phyloP scores from a whole-genome alignment of 2,113 vertebrate genomes.

The Plectropomus leopardus region DNA sequence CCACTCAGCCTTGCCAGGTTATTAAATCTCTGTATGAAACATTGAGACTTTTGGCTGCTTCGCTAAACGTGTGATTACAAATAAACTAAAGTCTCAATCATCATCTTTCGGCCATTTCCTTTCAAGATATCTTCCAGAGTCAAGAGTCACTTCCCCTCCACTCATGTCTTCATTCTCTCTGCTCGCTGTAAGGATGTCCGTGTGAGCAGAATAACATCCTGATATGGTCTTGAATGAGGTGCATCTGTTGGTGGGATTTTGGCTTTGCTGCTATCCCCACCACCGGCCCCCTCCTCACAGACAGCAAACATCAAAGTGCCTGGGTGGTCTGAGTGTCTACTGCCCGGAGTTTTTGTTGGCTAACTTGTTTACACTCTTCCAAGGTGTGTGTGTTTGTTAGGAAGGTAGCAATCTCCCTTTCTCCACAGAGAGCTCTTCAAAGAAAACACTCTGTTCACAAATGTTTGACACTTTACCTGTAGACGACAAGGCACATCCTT shows the following conservation, averaged over 20 bases:
- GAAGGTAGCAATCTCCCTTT: constrained; percentile 66
- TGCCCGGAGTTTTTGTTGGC: constrained; percentile 48
- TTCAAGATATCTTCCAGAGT: constrained; percentile 73
- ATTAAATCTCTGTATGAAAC: constrained; percentile 26
- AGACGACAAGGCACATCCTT: constrained; percentile 5
- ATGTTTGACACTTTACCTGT: constrained; percentile 61
- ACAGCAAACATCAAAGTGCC: constrained; percentile 75
- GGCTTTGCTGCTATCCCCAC: constrained; percentile 38
- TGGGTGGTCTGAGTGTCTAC: constrained; percentile 72
- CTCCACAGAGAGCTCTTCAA: constrained; percentile 65
- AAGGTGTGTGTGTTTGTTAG: constrained; percentile 67
- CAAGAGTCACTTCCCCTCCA: constrained; percentile 63
- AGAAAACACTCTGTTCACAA: constrained; percentile 52
- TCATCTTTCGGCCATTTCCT: constrained; percentile 63
- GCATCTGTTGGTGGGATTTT: constrained; percentile 70
- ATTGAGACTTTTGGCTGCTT: constrained; percentile 7
- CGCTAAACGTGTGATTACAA: constrained; percentile 34
- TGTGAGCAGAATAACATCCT: constrained; percentile 81
- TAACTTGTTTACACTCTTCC: constrained; percentile 64
- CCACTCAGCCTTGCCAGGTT: constrained; percentile 36
- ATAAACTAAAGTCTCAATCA: constrained; percentile 36
- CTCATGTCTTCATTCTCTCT: constrained; percentile 64
- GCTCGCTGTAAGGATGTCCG: constrained; percentile 73
- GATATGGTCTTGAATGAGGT: constrained; percentile 70
- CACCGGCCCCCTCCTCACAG: constrained; percentile 41